Percentiles rank a stretch among this genome's conserved stretches.
phyloP scores from a whole-genome alignment of 2,888 invertebrate genomes.

The Phasia obesa region DNA sequence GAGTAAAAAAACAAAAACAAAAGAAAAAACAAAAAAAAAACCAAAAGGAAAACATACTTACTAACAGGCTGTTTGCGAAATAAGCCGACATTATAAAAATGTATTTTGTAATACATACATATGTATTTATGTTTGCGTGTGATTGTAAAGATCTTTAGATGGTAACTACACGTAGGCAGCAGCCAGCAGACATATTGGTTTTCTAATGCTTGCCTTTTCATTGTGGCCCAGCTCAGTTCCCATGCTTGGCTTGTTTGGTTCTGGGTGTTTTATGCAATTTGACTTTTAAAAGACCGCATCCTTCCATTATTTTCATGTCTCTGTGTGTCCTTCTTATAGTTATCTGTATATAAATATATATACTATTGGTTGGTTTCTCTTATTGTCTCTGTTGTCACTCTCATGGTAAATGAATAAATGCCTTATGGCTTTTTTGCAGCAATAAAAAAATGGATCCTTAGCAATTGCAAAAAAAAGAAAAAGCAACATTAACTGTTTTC shows the following conservation, averaged over 20 bases:
- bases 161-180: conserved; percentile 55
- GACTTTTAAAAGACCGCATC: conserved; percentile 69
- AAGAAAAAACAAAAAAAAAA: conserved; percentile 6
- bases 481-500: conserved; percentile 55
- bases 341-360: neutral
- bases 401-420: conserved; percentile 66
- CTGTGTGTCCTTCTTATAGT: conserved; percentile 34
- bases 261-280: conserved; percentile 70
- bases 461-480: conserved; percentile 4
- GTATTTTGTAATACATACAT: conserved; percentile 30
- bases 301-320: conserved; percentile 49
- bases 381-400: conserved; percentile 47
- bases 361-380: neutral
- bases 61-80: conserved; percentile 46
- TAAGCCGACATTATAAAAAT: conserved; percentile 64
- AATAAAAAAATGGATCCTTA: conserved; percentile 26
- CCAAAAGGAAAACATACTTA: neutral
- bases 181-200: conserved; percentile 57
- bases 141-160: conserved; percentile 41
- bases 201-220: conserved; percentile 51
- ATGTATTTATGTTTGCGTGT: conserved; percentile 6
- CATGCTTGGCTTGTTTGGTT: conserved; percentile 47
- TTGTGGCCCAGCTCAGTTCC: conserved; percentile 28
- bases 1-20: conserved; percentile 38
- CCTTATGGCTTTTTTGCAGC: conserved; percentile 62